Evolutionary conservation across 2,797 vertebrate species (phyloP).

Genomic region (Malurus splendens): DNA sequence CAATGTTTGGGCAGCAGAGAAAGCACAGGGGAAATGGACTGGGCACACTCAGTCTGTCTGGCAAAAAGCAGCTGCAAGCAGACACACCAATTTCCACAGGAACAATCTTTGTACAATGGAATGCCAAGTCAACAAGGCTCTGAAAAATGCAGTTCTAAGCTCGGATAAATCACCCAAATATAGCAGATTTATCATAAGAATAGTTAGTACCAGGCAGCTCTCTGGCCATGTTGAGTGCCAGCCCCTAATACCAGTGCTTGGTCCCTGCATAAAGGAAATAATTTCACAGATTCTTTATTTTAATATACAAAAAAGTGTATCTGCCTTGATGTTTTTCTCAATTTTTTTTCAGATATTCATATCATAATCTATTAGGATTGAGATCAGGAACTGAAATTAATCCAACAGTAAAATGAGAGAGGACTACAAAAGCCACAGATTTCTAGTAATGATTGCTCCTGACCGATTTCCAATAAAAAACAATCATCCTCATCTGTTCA

Average conservation of each 20-base stretch:
- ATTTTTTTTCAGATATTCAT: not conserved
- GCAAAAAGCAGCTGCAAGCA: not conserved
- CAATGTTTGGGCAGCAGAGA: not conserved
- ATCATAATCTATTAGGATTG: not conserved
- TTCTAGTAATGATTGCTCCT: constrained; percentile 1
- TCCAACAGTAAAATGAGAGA: not conserved
- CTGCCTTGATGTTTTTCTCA: not conserved
- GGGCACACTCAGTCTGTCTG: not conserved
- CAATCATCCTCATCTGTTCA: constrained; percentile 25
- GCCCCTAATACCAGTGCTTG: not conserved
- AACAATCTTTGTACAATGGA: not conserved
- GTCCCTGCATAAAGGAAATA: not conserved
- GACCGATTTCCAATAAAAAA: constrained; percentile 21
- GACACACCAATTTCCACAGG: not conserved
- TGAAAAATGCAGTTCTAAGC: not conserved
- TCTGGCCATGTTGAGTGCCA: not conserved
- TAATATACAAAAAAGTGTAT: not conserved
- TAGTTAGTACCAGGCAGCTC: not conserved
- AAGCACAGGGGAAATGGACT: not conserved
- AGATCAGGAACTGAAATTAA: not conserved
- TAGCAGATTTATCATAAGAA: not conserved
- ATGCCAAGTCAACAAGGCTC: not conserved
- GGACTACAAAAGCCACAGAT: constrained; percentile 1
- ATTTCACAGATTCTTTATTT: not conserved
- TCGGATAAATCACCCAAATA: not conserved